phyloP scores from a whole-genome alignment of 2,888 invertebrate species.

The Parnassius smintheus region DNA sequence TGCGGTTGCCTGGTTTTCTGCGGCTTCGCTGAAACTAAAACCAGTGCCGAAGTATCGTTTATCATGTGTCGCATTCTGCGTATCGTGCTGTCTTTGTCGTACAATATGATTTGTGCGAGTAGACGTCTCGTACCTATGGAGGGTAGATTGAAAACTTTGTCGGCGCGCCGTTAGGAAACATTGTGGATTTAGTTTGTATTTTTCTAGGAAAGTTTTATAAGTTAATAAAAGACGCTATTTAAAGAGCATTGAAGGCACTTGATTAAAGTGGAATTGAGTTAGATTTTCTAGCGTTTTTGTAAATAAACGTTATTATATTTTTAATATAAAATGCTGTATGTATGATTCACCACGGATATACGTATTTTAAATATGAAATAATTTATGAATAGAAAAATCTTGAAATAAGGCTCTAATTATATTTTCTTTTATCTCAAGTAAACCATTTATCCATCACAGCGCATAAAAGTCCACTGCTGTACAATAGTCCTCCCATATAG shows the following conservation, averaged over 20 bases:
- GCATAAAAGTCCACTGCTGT: too few relatives aligned
- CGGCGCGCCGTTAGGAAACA: neutral
- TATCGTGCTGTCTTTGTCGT: conserved; percentile 5
- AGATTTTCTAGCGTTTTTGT: neutral
- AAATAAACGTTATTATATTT: neutral
- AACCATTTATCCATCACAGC: too few relatives aligned
- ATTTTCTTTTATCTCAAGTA: too few relatives aligned
- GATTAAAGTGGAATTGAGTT: neutral
- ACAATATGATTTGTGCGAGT: neutral
- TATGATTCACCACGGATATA: too few relatives aligned
- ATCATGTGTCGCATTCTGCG: conserved; percentile 2
- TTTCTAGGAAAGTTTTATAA: neutral
- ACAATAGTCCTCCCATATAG: too few relatives aligned
- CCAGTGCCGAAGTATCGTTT: conserved; percentile 7
- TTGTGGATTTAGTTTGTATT: neutral
- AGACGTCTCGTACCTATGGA: neutral
- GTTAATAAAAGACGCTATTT: conserved; percentile 1
- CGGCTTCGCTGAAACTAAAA: conserved; percentile 20
- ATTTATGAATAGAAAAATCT: too few relatives aligned
- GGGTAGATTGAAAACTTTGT: conserved; percentile 5
- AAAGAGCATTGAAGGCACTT: neutral
- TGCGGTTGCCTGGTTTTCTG: conserved; percentile 18
- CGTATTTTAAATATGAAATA: too few relatives aligned
- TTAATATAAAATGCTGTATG: too few relatives aligned
- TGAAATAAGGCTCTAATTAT: too few relatives aligned